These are phyloP conservation scores for Nephila pilipes DNA, from an alignment of 1,140 invertebrate species.

Conservation along the genomic window DNA sequence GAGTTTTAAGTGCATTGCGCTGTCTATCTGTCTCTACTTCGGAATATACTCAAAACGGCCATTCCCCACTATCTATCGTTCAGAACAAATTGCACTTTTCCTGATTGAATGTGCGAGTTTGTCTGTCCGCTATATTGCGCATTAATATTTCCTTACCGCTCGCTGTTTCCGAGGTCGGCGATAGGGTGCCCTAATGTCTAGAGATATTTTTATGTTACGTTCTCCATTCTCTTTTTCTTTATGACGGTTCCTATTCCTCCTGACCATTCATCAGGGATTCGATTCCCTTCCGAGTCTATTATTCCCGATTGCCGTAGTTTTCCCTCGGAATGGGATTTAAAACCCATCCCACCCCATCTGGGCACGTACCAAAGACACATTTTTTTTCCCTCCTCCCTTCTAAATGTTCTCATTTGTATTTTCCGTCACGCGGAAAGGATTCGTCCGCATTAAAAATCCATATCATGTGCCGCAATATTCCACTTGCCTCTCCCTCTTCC, in stretches of 20 bases:
- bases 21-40: background rate
- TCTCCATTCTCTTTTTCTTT: background rate
- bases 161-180: background rate
- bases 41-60: background rate
- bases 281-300: background rate
- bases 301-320: background rate
- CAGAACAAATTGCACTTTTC: conserved; percentile 47
- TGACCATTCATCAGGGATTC: background rate
- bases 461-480: conserved; percentile 23
- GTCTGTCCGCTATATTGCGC: background rate
- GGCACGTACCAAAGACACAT: conserved; percentile 40
- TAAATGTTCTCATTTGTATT: conserved; percentile 45
- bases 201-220: conserved; percentile 25
- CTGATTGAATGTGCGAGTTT: conserved; percentile 48
- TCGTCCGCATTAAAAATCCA: conserved; percentile 31
- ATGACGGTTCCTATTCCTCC: background rate
- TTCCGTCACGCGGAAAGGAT: conserved; percentile 7
- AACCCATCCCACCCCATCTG: background rate
- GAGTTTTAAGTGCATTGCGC: conserved; percentile 4
- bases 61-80: conserved; percentile 18
- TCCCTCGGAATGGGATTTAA: conserved; percentile 19
- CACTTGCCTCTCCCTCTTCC: too few species aligned
- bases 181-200: background rate
- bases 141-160: conserved; percentile 50
- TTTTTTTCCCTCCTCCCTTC: background rate